Base-by-base conservation (phyloP, 2,888 invertebrate species). In the Blera fallax region DNA sequence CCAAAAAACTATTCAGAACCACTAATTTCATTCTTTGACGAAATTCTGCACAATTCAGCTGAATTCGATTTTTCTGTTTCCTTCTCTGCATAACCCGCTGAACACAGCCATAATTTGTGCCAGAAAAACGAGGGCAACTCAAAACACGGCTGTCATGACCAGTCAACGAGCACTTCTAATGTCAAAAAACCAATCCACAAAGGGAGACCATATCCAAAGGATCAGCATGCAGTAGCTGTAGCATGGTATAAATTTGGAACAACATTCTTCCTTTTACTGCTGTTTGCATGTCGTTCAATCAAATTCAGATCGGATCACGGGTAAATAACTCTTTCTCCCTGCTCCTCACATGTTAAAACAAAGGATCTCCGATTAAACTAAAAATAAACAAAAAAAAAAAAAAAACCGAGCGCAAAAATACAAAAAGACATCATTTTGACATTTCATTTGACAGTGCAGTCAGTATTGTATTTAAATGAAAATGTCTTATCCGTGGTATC, bases 401-500 rank as follows among this genome's bases (percentile, higher is more conserved):
- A 14, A 69, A 45, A 78, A 21, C 50, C n/a, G n/a, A 64, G 29
- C 27, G 50, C 40, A 32, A 29, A 54, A 56, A n/a, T 27, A 16
- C 14, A 10, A 37, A 80, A 62, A 34, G 72, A 74, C 48, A 60
- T 81, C 81, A 72, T 85, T 80, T 80, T 81, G 85, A 85, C 85
- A 85, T 85, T 77, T 76, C 60, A 81, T 85, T 85, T 85, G 85
- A 85, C 85, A 81, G 85, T 72, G 16, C 76, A 81, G 76, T 45
- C n/a, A 67, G 62, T 70, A 58, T 48, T 80, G 60, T 50, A 43
- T 76, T 80, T 76, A 77, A 81, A 81, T 81, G 81, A 64, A 85
- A 77, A 81, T 85, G 77, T 85, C 85, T 85, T 85, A 85, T 85
- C 67, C 85, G 72, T 54, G 81, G 81, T 85, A 60, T 85, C 85